Base-by-base conservation (phyloP, 2,797 vertebrate genomes). In the Muraenolepis orangiensis region DNA sequence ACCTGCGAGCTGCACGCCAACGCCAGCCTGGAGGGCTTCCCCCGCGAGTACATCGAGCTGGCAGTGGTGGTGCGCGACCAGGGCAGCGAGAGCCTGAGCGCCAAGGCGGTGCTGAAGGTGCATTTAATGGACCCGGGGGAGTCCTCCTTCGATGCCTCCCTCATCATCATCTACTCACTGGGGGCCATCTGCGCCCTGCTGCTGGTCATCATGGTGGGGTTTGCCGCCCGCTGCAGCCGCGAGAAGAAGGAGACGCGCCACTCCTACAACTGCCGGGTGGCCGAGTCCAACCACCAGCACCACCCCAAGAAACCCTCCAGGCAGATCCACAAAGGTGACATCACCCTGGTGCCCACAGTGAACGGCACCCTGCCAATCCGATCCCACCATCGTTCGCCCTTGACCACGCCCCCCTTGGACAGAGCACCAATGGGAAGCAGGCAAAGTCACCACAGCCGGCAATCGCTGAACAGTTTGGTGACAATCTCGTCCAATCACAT, bases 401-500 rank as follows among this genome's bases (percentile, higher is more conserved):
- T 96, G 0, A 91, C 94, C 2, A 97, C 97, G 0, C 97, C 97
- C 0, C 95, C 95, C 26, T 90, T 97, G 89, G 96, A 99, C 67
- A 91, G 96, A 84, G 95, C 95, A 20, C 96, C 96, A 23, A 97
- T 98, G 94, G 94, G 96, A 85, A 95, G 94, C 82, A 86, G 95
- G 28, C 96, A 97, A 91, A 98, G 95, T 85, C 96, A 98, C 79
- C 95, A 98, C 91, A 99, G 97, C 82, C 96, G 95, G 82, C 98
- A 99, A 31, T 99, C 97, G 0, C 90, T 99, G 36, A 99, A 98
- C 93, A 99, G 98, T 91, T 90, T 99, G 78, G 96, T 98, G 90
- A 99, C 97, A 72, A 97, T 99, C 87, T 99, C 97, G 0, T 99
- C 98, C 38, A 98, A 97, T 94, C 97, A 99, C 6, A 96, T 99